Evolutionary conservation across 2,888 invertebrate species (phyloP), one percentile per base, ranked within the genome.

Genomic region (Limnephilus rhombicus): DNA sequence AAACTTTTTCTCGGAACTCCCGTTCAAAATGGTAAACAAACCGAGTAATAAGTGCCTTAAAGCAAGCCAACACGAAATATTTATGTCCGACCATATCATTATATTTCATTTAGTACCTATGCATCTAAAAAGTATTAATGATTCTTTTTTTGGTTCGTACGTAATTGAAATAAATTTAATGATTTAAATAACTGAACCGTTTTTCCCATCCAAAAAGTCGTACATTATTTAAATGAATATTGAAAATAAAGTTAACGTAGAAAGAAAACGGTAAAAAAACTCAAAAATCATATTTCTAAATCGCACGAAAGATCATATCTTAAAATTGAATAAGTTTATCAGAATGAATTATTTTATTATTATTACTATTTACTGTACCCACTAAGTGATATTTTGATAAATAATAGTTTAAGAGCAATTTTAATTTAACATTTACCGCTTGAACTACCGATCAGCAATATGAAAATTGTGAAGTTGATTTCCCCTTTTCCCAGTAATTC

Each of bases 1-100:
- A 86, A 87, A 82, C 85, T 85, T 91, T 91, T 91, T 86, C 86
- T 86, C 45, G 81, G 86, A 91, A 91, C 41, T 34, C 86, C 80
- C 91, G 15, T 85, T 87, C 18, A 68, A 68, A 87, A 34, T 49
- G 29, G 87, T 87, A 87, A 87, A 87, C 87, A 87, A 86, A 86
- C 41, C 68, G 68, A 86, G 87, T 29, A 29, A 68, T 87, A 68
- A 87, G 68, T 53, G 18, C 68, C 68, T 29, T 49, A 37, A 68
- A 68, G 53, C 53, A 24, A 85, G 85, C 85, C 85, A 86, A 86
- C 49, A 68, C 45, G n/a, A 85, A 24, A 68, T 68, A 34, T 87
- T 31, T 34, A 68, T 68, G 24, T 68, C 68, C 29, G 34, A 68
- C 53, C 29, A 34, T 34, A 13, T 82, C 34, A 34, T 34, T 81